These are phyloP conservation scores for Argentina silus DNA, from an alignment of 2,797 vertebrate species.

Conservation along the genomic window DNA sequence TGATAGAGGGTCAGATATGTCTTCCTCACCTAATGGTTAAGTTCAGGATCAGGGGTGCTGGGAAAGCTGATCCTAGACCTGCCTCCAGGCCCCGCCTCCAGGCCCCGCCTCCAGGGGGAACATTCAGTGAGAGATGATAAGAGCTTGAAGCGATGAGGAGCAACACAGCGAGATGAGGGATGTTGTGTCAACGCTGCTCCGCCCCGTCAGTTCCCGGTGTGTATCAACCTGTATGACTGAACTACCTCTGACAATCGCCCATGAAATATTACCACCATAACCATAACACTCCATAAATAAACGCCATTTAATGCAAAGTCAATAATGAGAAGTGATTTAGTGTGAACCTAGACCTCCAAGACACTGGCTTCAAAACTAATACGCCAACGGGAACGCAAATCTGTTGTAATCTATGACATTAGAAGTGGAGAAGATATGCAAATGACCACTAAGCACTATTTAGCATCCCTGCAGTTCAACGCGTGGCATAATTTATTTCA, in stretches of 20 bases:
- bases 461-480: not conserved
- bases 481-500: conserved; percentile 4
- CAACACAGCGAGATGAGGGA: conserved; percentile 53
- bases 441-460: not conserved
- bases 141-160: conserved; percentile 60
- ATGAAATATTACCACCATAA: conserved; percentile 64
- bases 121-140: conserved; percentile 46
- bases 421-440: conserved; percentile 2
- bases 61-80: too few relatives aligned
- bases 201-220: conserved; percentile 56
- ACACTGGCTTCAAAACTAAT: not conserved
- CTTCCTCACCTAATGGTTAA: too few relatives aligned
- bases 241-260: conserved; percentile 50
- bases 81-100: too few relatives aligned
- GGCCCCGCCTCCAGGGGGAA: too few relatives aligned
- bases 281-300: conserved; percentile 37
- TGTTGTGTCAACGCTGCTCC: conserved; percentile 52
- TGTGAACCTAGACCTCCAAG: not conserved
- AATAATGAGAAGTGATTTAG: conserved; percentile 6
- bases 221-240: conserved; percentile 42
- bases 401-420: not conserved
- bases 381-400: not conserved
- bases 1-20: too few relatives aligned
- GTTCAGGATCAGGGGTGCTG: too few relatives aligned
- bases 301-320: not conserved